Percentiles rank a stretch among this genome's conserved stretches.
Conservation (phyloP, 2,797 vertebrate genomes). For the Chaetodon trifasciatus region DNA sequence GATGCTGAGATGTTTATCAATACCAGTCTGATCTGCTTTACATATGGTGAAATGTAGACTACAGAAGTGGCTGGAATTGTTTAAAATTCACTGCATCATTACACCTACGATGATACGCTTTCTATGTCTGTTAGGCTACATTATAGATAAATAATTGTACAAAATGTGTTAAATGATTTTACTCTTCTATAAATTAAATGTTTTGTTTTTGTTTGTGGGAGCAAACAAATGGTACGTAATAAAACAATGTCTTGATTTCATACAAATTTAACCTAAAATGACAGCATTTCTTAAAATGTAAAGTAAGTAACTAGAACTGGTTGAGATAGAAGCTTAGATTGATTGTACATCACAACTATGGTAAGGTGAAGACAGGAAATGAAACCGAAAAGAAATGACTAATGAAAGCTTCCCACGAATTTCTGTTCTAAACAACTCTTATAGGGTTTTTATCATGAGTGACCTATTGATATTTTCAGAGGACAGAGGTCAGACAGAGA, state of each 20-base stretch:
- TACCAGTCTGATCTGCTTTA: background rate
- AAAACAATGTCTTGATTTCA: background rate
- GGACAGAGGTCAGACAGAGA: background rate
- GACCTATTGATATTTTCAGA: background rate
- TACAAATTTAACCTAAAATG: background rate
- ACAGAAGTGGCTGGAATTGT: background rate
- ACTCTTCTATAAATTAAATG: background rate
- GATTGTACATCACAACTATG: background rate
- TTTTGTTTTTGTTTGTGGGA: background rate
- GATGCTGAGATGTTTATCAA: background rate
- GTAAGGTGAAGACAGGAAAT: background rate
- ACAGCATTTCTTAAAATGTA: background rate
- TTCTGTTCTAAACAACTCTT: background rate
- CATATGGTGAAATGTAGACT: background rate
- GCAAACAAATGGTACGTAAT: background rate
- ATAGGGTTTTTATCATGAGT: background rate
- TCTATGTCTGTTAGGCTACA: background rate
- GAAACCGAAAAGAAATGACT: background rate
- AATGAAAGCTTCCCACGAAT: background rate
- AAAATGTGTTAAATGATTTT: background rate
- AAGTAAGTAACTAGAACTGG: background rate
- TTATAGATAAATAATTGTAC: background rate
- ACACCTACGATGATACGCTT: background rate
- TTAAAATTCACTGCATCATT: background rate
- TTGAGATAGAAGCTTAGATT: background rate